Evolutionary conservation across 1,140 invertebrate species (phyloP).

Genomic region (Maniola jurtina): DNA sequence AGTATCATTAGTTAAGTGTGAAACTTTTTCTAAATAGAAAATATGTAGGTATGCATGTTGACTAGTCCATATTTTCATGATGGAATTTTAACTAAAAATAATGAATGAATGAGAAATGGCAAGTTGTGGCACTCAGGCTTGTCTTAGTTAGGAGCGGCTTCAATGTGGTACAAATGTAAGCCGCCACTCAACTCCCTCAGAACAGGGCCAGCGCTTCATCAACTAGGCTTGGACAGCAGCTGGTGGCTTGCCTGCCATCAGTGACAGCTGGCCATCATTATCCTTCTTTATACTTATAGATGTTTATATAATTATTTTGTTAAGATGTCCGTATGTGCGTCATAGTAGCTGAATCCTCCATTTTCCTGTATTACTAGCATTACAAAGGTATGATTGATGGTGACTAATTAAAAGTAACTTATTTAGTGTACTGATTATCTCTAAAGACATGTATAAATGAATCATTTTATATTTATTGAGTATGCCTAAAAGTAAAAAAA

Average conservation of each 20-base stretch:
- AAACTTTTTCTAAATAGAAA: no score
- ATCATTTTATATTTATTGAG: no score
- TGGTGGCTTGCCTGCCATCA: slow-evolving; percentile 15
- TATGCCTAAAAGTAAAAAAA: no score
- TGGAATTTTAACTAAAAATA: neutral
- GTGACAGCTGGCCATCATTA: slow-evolving; percentile 17
- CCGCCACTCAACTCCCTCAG: slow-evolving; percentile 46
- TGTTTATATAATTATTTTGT: slow-evolving; percentile 25
- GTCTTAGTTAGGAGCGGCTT: slow-evolving; percentile 53
- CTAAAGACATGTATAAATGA: no score
- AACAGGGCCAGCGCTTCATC: slow-evolving; percentile 47
- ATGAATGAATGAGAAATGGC: slow-evolving; percentile 37
- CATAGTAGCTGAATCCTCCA: slow-evolving; percentile 16
- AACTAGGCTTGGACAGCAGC: slow-evolving; percentile 38
- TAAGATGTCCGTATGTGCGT: slow-evolving; percentile 17
- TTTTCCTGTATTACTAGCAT: neutral
- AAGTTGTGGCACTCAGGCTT: slow-evolving; percentile 56
- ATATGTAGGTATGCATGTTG: no score
- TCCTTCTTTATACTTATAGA: slow-evolving; percentile 8
- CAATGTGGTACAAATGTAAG: slow-evolving; percentile 62
- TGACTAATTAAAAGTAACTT: no score
- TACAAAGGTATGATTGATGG: no score
- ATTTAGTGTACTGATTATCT: no score
- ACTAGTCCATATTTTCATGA: neutral
- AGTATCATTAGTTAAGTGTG: no score